Percentiles rank a stretch among this genome's conserved stretches.
phyloP scores from a whole-genome alignment of 2,888 invertebrate species.

The Chrysomela aeneicollis region DNA sequence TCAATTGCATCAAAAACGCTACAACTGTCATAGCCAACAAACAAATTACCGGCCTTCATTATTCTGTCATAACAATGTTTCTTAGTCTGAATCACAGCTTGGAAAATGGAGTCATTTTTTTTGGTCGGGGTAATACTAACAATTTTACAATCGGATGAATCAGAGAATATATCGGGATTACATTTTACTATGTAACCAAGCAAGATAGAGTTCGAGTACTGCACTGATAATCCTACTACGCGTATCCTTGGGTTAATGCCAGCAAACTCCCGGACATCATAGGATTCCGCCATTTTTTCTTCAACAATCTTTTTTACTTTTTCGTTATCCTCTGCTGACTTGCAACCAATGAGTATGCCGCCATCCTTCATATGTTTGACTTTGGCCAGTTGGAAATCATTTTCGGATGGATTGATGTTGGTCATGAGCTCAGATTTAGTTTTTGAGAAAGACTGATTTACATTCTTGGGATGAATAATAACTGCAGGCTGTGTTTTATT shows the following conservation, averaged over 20 bases:
- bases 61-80: conserved; percentile 5
- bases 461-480: conserved; percentile 4
- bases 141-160: not conserved
- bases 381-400: conserved; percentile 1
- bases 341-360: conserved; percentile 3
- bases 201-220: too few relatives aligned
- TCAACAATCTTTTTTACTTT: conserved; percentile 11
- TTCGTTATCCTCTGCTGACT: conserved; percentile 1
- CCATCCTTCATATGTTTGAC: conserved; percentile 4
- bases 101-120: not conserved
- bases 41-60: conserved; percentile 14
- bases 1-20: conserved; percentile 18
- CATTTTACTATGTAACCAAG: too few relatives aligned
- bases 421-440: conserved; percentile 1
- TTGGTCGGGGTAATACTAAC: not conserved
- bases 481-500: conserved; percentile 4
- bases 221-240: too few relatives aligned
- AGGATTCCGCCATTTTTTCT: conserved; percentile 24
- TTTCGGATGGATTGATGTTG: conserved; percentile 4
- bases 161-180: not conserved
- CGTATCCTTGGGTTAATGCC: too few relatives aligned
- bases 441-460: conserved; percentile 4
- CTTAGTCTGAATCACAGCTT: conserved; percentile 1
- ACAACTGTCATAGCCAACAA: conserved; percentile 15
- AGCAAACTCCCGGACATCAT: conserved; percentile 12